Conservation (phyloP, 2,113 vertebrate species). For the Heterotilapia buettikoferi region DNA sequence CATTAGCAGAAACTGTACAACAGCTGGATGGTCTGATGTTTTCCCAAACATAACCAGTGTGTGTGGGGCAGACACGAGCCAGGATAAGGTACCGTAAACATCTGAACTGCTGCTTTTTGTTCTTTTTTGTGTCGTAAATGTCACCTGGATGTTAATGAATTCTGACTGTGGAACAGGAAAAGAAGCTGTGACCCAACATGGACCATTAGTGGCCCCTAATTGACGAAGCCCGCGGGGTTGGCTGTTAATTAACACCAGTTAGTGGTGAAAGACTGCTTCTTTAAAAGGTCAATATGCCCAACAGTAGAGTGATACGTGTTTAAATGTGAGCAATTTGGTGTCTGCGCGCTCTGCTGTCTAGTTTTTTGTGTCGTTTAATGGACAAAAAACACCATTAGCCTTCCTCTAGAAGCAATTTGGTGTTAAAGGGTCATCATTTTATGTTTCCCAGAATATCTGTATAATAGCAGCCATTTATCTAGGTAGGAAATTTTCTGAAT, state of each 20-base stretch:
- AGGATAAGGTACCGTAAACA: conserved; percentile 54
- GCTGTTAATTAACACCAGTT: conserved; percentile 6
- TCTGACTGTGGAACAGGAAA: neutral
- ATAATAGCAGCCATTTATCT: neutral
- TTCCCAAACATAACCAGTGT: conserved; percentile 81
- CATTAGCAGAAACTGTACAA: conserved; percentile 87
- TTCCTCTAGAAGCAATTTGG: neutral
- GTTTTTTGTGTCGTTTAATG: neutral
- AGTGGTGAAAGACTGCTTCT: neutral
- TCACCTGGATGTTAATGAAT: neutral
- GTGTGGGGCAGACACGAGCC: conserved; percentile 70
- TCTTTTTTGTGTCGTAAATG: neutral
- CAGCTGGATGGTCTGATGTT: conserved; percentile 79
- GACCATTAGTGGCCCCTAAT: neutral
- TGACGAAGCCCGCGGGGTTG: neutral
- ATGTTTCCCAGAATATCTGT: neutral
- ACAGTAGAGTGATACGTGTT: neutral
- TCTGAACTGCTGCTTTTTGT: neutral
- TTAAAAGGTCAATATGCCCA: conserved; percentile 13
- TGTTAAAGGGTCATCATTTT: neutral
- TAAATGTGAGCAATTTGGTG: neutral
- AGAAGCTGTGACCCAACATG: neutral
- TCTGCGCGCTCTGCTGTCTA: neutral
- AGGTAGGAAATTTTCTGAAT: neutral
- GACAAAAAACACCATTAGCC: neutral